Evolutionary conservation across 2,797 vertebrate genomes (phyloP).

Genomic region (Leuciscus waleckii): DNA sequence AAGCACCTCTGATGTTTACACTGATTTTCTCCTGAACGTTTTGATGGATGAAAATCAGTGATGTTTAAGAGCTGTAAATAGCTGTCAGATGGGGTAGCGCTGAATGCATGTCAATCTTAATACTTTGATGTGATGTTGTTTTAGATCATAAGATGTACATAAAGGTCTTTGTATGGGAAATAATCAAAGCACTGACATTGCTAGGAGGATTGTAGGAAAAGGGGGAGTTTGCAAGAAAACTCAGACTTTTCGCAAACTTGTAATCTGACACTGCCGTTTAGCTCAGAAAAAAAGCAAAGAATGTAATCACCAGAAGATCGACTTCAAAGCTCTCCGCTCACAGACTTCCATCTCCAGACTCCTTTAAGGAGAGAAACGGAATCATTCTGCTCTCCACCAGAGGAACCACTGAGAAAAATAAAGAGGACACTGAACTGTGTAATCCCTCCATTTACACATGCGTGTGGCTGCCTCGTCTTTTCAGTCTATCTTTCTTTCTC

Average conservation of each 20-base stretch:
- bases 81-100: neutral
- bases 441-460: constrained; percentile 55
- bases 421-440: constrained; percentile 40
- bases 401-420: constrained; percentile 6
- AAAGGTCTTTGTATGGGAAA: constrained; percentile 3
- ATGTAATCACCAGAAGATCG: neutral
- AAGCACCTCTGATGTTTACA: neutral
- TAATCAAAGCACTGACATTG: constrained; percentile 17
- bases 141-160: constrained; percentile 15
- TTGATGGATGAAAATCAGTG: constrained; percentile 36
- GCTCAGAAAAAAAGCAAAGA: neutral
- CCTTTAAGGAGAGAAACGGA: neutral
- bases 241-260: constrained; percentile 6
- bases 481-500: neutral
- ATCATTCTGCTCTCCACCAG: constrained; percentile 26
- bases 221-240: neutral
- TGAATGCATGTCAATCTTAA: constrained; percentile 1
- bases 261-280: constrained; percentile 18
- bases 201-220: constrained; percentile 3
- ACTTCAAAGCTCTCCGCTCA: neutral
- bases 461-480: constrained; percentile 21
- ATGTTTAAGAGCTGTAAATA: constrained; percentile 26
- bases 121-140: constrained; percentile 25
- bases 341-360: neutral
- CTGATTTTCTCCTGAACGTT: neutral